Base-by-base conservation (phyloP, 2,888 invertebrate genomes). In the Xestia sexstrigata region DNA sequence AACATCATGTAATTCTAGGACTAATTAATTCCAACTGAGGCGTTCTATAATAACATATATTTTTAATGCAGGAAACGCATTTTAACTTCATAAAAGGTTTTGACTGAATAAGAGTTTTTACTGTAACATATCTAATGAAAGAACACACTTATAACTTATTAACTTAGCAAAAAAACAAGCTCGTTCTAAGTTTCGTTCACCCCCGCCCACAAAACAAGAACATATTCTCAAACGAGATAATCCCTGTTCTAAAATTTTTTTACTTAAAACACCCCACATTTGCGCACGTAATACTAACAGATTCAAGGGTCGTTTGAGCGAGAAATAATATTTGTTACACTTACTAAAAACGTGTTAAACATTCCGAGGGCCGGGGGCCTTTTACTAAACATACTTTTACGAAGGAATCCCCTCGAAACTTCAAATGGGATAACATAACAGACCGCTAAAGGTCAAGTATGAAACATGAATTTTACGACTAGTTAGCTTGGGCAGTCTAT, bases 321-420 rank as follows among this genome's bases (percentile, higher is more conserved):
- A 60, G 60, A 63, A 84, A 86, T 83, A 76, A 74, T 86, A 83
- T 75, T 76, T 74, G 70, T 58, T 17, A 42, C 55, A 72, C 63
- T 70, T 45, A 62, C 49, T 30, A 6, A 39, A 68, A 85, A 62
- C 35, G 23, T 77, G 68, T 71, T 75, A 55, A 60, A 73, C 35
- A 58, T 62, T 26, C 30, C 30, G n/a, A 62, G 35, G 39, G 42
- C 63, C 26, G 17, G n/a, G 35, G 39, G 8, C n/a, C 17, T n/a
- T 49, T 39, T 47, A 77, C 39, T n/a, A 42, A 74, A 74, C 17
- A 45, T 30, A 17, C n/a, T 49, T 77, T 70, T 67, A 6, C 13
- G 9, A 42, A 23, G 7, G 35, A 42, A 45, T 74, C 23, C 45
- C 17, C 42, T 72, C 17, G 9, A 60, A 70, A 39, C 52, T 62